Base-by-base conservation (phyloP, 2,888 invertebrate species). In the Drosophila falleni region DNA sequence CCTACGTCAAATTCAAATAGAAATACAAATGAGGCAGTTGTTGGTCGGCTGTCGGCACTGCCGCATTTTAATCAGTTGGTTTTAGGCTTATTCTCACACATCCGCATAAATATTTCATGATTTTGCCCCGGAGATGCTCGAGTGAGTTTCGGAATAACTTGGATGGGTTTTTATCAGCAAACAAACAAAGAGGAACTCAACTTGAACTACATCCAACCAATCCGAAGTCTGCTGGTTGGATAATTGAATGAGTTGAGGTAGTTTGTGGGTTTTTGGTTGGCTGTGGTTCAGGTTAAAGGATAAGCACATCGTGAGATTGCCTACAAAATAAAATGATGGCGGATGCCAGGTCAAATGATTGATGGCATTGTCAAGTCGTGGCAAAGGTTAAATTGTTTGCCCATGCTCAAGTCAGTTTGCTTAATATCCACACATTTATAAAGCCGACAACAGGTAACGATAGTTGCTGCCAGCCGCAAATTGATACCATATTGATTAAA, bases 91-190 rank as follows among this genome's bases (percentile, higher is more conserved):
- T 59, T 47, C 62, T 68, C 51, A 62, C 72, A 70, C 74, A 81
- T 80, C 50, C 75, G 76, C 74, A 84, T 84, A 74, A 84, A 89
- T 84, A 84, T 84, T 84, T 84, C 81, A 84, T 84, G 81, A 78
- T 71, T 86, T 74, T 49, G 77, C 58, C 64, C 49, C 29, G 51
- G 70, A 68, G 71, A 61, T 78, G 87, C 84, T 84, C 77, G 73
- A 83, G 62, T 87, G 76, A 67, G 76, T 72, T 79, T 83, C 58
- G 59, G 84, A 84, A 89, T 87, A 89, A 80, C 78, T 88, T 78
- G 70, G 59, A 44, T 60, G 72, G 72, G 68, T 54, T 54, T 70
- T 71, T 79, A 79, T 66, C 75, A 66, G 71, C 49, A 58, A 37
- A 68, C 66, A 72, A 60, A 55, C 79, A 74, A 68, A 70, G 68